Conservation (phyloP, 2,113 vertebrate species). For the Gymnarchus niloticus region DNA sequence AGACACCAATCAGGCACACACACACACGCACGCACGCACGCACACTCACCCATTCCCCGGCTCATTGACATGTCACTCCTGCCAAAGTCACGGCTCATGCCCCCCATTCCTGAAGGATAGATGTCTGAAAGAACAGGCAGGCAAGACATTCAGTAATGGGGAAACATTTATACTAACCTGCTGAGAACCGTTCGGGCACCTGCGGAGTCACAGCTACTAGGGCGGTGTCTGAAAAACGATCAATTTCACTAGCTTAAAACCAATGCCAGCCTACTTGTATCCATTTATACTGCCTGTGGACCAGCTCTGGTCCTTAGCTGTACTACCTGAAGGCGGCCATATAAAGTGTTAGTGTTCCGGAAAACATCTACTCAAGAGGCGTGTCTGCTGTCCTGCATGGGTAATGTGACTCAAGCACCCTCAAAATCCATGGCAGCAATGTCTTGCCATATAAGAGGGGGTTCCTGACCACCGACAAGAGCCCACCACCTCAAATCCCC, state of each 20-base stretch:
- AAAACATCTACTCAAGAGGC: too few relatives aligned
- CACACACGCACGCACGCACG: background rate
- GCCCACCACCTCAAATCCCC: too few relatives aligned
- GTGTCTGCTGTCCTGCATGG: too few relatives aligned
- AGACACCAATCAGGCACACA: background rate
- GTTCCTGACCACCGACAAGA: too few relatives aligned
- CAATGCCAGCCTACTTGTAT: too few relatives aligned
- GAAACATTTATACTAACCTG: too few relatives aligned
- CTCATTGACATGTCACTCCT: conserved; percentile 83
- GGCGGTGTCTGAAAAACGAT: background rate
- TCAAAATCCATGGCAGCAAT: background rate
- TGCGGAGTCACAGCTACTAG: background rate
- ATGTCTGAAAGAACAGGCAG: conserved; percentile 54
- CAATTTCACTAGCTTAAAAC: too few relatives aligned
- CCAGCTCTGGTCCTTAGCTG: too few relatives aligned
- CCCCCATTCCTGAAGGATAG: conserved; percentile 84
- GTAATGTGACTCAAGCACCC: background rate
- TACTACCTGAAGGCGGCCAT: too few relatives aligned
- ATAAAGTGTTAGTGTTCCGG: too few relatives aligned
- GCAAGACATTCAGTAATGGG: background rate
- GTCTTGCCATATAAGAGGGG: background rate
- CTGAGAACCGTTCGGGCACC: background rate
- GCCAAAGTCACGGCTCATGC: conserved; percentile 88
- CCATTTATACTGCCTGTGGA: too few relatives aligned
- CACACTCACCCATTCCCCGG: conserved; percentile 78